phyloP scores from a whole-genome alignment of 2,113 vertebrate species.

The Anas platyrhynchos region DNA sequence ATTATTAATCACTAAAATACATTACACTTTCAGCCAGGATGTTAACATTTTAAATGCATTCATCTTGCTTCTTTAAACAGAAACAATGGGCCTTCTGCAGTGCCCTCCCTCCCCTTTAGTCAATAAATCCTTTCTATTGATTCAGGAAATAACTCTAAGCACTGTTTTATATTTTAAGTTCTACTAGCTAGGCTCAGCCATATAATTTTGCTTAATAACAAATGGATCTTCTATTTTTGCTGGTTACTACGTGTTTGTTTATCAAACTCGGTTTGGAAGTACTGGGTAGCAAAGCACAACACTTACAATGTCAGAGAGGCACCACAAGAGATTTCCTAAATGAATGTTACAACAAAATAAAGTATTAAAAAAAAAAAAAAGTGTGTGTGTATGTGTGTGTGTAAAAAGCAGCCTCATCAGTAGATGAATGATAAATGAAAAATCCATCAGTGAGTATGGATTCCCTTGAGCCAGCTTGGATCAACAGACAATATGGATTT shows the following conservation, averaged over 20 bases:
- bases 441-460: conserved; percentile 66
- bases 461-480: conserved; percentile 70
- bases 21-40: conserved; percentile 53
- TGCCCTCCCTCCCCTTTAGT: conserved; percentile 51
- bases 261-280: conserved; percentile 60
- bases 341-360: conserved; percentile 61
- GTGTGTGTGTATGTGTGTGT: not conserved
- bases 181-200: conserved; percentile 56
- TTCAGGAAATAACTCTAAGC: conserved; percentile 72
- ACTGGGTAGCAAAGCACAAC: conserved; percentile 56
- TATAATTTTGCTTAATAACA: conserved; percentile 74
- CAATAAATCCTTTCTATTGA: conserved; percentile 75
- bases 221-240: conserved; percentile 69
- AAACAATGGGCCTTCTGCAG: conserved; percentile 66
- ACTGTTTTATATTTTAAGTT: conserved; percentile 75
- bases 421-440: conserved; percentile 72
- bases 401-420: conserved; percentile 70
- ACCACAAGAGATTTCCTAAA: conserved; percentile 65
- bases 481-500: conserved; percentile 75
- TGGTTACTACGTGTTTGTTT: conserved; percentile 67
- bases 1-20: conserved; percentile 71
- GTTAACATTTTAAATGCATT: conserved; percentile 75
- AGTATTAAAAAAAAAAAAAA: not conserved
- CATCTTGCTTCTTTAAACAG: conserved; percentile 72
- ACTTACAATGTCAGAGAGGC: conserved; percentile 34